Base-by-base conservation (phyloP, 2,888 invertebrate genomes). In the Andrena hattorfiana region DNA sequence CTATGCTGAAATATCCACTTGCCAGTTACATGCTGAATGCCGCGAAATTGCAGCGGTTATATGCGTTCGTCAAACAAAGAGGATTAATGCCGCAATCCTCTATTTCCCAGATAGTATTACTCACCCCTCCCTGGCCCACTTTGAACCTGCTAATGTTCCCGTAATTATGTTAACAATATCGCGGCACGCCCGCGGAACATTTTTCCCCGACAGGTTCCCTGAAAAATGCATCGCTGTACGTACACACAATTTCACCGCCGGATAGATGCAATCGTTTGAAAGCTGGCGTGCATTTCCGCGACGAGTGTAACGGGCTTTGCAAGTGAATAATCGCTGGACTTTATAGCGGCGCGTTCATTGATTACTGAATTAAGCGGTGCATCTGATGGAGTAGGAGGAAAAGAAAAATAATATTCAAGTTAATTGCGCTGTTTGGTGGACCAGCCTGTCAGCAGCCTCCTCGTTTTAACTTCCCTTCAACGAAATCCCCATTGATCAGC, bases 21-120 rank as follows among this genome's bases (percentile, higher is more conserved):
- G 49, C 16, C 49, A 63, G 20, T 62, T 23, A 63, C 48, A 49
- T 16, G 16, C 20, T 16, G 49, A 4, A 10, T 20, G 42, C 42
- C 48, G 30, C 42, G n/a, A 60, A 77, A 77, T 74, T 75, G 59
- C 32, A 4, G 28, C 60, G 49, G 42, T 66, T 75, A 64, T 60
- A 59, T 60, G 49, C 42, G 26, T 28, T 49, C 66, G 35, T 48
- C 66, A 51, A 48, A 56, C 63, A 74, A 77, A 75, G 77, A 51
- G 76, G 76, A 77, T 77, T 77, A 75, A 77, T 77, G 76, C 51
- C 26, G 20, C 28, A 30, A 64, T 73, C 48, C 56, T 35, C 26
- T 59, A 28, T 74, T 77, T 56, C 28, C 28, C 77, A 66, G 64
- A 49, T 54, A 26, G 48, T 32, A 32, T 16, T 68, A n/a, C n/a